phyloP scores from a whole-genome alignment of 1,140 invertebrate species.

The Megalonaias nervosa region DNA sequence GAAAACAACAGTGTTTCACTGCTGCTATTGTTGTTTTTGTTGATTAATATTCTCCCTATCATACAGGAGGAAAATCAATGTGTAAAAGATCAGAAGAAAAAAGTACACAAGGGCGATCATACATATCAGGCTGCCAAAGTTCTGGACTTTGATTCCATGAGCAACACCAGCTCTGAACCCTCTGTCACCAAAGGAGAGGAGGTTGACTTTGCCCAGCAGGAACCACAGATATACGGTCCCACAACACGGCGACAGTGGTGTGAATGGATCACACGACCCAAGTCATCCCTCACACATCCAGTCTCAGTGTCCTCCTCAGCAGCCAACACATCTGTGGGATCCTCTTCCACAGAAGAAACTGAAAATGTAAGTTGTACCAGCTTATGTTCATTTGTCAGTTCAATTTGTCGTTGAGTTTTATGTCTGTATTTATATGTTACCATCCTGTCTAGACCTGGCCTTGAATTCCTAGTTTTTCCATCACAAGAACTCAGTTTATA shows the following conservation, averaged over 20 bases:
- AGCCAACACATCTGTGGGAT: slow-evolving; percentile 15
- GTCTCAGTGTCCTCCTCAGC: background rate
- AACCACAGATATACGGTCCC: slow-evolving; percentile 74
- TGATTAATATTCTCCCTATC: no score
- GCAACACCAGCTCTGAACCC: slow-evolving; percentile 55
- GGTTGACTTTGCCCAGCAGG: slow-evolving; percentile 8
- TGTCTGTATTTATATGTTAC: no score
- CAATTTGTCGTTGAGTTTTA: no score
- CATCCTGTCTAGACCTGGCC: no score
- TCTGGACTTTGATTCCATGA: slow-evolving; percentile 64
- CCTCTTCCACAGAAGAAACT: slow-evolving; percentile 51
- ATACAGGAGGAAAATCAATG: slow-evolving; percentile 6
- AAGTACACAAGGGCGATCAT: slow-evolving; percentile 28
- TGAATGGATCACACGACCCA: slow-evolving; percentile 74
- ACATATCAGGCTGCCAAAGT: slow-evolving; percentile 52
- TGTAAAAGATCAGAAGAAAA: slow-evolving; percentile 24
- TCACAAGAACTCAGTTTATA: no score
- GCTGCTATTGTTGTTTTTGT: no score
- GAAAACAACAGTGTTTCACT: no score
- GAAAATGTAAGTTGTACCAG: slow-evolving; percentile 45
- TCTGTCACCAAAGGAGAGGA: slow-evolving; percentile 38
- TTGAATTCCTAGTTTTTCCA: no score
- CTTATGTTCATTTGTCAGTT: no score
- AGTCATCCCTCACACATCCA: slow-evolving; percentile 34
- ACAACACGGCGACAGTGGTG: slow-evolving; percentile 84